Conservation (phyloP, 2,888 invertebrate species). For the Leptopilina myrica region DNA sequence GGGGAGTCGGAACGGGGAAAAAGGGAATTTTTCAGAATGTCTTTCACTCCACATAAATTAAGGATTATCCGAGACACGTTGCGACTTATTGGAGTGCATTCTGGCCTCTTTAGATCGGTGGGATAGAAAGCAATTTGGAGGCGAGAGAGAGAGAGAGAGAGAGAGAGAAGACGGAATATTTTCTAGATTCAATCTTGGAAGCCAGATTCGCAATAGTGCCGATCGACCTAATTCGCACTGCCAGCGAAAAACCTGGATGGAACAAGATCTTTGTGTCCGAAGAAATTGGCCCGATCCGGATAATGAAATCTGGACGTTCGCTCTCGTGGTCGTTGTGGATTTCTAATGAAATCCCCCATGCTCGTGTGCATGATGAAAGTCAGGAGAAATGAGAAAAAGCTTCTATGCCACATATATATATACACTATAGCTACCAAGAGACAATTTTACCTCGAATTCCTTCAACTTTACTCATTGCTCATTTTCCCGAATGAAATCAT, state of each 20-base stretch:
- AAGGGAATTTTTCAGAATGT: conserved; percentile 17
- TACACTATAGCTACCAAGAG: not conserved
- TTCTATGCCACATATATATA: not conserved
- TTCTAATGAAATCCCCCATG: conserved; percentile 40
- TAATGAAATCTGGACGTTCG: conserved; percentile 39
- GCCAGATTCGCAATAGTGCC: conserved; percentile 33
- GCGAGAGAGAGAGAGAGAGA: not conserved
- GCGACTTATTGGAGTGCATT: conserved; percentile 35
- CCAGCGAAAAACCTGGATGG: conserved; percentile 32
- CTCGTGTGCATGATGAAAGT: conserved; percentile 20
- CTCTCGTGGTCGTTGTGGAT: conserved; percentile 17
- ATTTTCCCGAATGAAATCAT: conserved; percentile 16
- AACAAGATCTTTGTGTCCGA: conserved; percentile 35
- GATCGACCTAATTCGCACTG: conserved; percentile 39
- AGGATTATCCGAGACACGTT: conserved; percentile 2
- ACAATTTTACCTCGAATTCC: conserved; percentile 12
- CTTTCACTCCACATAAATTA: conserved; percentile 21
- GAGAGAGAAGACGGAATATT: conserved; percentile 22
- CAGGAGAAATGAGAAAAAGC: conserved; percentile 29
- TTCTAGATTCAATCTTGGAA: conserved; percentile 34
- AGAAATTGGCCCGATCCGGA: conserved; percentile 35
- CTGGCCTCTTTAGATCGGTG: conserved; percentile 18
- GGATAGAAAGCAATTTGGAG: conserved; percentile 35
- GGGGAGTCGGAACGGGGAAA: not conserved
- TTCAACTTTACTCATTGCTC: conserved; percentile 8